Evolutionary conservation across 2,797 vertebrate genomes (phyloP), one percentile per base, ranked within the genome.

Genomic region (Pangasius mekongensis): DNA sequence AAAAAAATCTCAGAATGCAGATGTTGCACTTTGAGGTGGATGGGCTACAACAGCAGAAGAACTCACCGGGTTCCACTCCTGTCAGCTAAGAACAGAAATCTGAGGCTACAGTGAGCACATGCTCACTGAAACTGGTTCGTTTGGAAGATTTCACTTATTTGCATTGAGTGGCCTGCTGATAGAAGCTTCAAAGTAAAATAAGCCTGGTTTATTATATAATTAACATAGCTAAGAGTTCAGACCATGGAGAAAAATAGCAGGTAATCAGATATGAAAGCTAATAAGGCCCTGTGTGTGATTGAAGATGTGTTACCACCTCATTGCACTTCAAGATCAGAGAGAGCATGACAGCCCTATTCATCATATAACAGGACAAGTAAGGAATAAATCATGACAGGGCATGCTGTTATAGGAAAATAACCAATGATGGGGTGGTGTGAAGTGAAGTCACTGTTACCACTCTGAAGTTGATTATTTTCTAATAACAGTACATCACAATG

Each of bases 151-250:
- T 83, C 22, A 24, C 60, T 71, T 0, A 83, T 88, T 89, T 71
- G 84, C 86, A 82, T 86, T 11, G n/a, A 89, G 87, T 89, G 74
- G 64, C 60, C 87, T 80, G 43, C 86, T 83, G 86, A 67, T 81
- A 80, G 30, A 78, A 5, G 36, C 91, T 89, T 93, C 91, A 94
- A 94, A 93, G 90, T 85, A 60, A 81, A 66, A 77, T 7, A 27
- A 82, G 49, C 43, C 22, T 5, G 16, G n/a, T 6, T 62, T 83
- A 74, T 76, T 87, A 84, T 18, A 18, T 43, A 18, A 93, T 92
- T 91, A 92, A 74, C 87, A 91, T 88, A 83, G 56, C 80, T 85
- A 78, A 89, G 84, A 80, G 82, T 87, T 82, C 73, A 81, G 56
- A 62, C 4, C 52, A 54, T 47, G 14, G 43, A 82, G 1, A 27